Conservation (phyloP, 35 echinoderm and acorn worm genomes). For the Strongylocentrotus purpuratus region DNA sequence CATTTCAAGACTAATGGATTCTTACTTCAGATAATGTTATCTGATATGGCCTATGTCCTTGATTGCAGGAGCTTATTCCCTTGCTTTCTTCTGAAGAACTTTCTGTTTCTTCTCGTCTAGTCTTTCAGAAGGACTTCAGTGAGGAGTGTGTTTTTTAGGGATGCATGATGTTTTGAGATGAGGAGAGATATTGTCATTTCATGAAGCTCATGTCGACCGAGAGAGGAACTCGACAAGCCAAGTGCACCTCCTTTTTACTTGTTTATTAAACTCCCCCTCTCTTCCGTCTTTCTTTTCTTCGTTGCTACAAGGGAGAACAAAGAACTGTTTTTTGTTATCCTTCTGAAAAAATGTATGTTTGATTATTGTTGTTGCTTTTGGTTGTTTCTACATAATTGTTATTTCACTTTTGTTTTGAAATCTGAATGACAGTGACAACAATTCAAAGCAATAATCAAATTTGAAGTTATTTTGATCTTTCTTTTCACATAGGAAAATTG, state of each 20-base stretch:
- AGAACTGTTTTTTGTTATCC: background rate
- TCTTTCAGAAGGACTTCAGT: background rate
- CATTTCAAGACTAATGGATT: slow-evolving; percentile 5
- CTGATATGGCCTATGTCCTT: background rate
- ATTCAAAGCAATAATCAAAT: background rate
- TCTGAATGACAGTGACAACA: background rate
- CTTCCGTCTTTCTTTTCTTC: background rate
- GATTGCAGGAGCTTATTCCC: background rate
- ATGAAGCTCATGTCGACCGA: background rate
- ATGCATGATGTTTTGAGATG: slow-evolving; percentile 4
- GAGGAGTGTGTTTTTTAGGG: background rate
- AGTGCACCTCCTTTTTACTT: background rate
- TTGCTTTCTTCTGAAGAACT: background rate
- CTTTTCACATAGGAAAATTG: too few relatives aligned
- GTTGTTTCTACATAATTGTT: background rate
- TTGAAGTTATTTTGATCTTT: too few relatives aligned
- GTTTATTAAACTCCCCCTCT: background rate
- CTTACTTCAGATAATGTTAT: slow-evolving; percentile 6
- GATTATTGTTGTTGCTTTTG: background rate
- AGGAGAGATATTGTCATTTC: background rate
- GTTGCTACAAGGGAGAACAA: background rate
- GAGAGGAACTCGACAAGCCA: background rate
- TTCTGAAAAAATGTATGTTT: too few relatives aligned
- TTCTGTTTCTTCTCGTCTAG: background rate
- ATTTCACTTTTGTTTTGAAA: background rate